Base-by-base conservation (phyloP, 2,113 vertebrate species). In the Illadopsis cleaveri region DNA sequence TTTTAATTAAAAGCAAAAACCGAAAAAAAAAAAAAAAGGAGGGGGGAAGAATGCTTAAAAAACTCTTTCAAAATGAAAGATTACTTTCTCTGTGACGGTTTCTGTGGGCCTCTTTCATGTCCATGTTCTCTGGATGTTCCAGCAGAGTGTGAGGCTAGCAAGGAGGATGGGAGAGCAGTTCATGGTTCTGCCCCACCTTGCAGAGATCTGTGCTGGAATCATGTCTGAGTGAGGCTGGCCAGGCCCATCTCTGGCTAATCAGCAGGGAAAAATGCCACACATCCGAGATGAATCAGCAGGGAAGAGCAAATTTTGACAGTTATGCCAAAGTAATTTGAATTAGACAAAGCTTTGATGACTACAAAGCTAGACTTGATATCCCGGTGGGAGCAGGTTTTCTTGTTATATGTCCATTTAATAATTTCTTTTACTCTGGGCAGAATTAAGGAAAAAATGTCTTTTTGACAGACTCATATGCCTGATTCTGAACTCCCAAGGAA, bases 331-430 rank as follows among this genome's bases (percentile, higher is more conserved):
- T 51, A 76, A 92, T 90, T 90, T 64, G 86, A 90, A 72, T 88
- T 60, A 90, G 44, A 51, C 24, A 90, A 73, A 93, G 38, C 66
- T 92, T 86, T 90, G 91, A 89, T 90, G 40, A 53, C 68, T 92
- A 73, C 62, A 96, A 92, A 96, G 71, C 58, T 66, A 77, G 76
- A 48, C 45, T 77, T 70, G 28, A 42, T 83, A 53, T 48, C 76
- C 71, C 0, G 0, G 37, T 86, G 45, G 73, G 91, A 94, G 35
- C 27, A 86, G 62, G 15, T 83, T 94, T 92, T 86, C 66, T 44
- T 33, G 31, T 70, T 83, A 44, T 60, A 24, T 65, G 24, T 61
- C 68, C 33, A 47, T 71, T 89, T 86, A 72, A 71, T 57, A 11
- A 1, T 57, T 48, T 24, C 23, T 76, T 75, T 82, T 50, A 44